Evolutionary conservation across 30 jellyfish, hydroid and myxozoan species (phyloP).

Genomic region (Nemopilema nomurai): DNA sequence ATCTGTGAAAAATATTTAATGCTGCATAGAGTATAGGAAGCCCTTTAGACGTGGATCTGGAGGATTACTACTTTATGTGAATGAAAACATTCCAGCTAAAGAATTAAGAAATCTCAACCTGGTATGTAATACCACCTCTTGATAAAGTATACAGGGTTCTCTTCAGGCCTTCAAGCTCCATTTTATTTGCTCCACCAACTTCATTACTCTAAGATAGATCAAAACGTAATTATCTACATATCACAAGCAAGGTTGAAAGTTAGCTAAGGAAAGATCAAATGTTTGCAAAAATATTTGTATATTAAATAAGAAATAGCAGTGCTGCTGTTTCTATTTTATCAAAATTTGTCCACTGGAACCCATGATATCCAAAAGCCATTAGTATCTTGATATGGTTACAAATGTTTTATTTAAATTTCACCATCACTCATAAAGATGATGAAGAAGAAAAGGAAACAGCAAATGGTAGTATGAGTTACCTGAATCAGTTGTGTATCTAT

Average conservation of each 20-base stretch:
- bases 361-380: background rate
- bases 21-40: background rate
- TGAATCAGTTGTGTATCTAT: background rate
- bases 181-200: slow-evolving; percentile 14
- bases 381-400: background rate
- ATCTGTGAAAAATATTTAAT: background rate
- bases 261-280: background rate
- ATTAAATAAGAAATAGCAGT: background rate
- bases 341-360: background rate
- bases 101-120: background rate
- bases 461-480: background rate
- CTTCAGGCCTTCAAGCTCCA: slow-evolving; percentile 14
- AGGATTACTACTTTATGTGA: background rate
- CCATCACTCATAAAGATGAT: background rate
- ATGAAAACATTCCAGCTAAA: background rate
- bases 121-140: background rate
- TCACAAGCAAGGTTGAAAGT: background rate
- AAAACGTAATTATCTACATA: too few relatives aligned
- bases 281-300: background rate
- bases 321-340: background rate
- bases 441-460: background rate
- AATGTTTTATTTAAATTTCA: background rate
- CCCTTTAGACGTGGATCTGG: background rate
- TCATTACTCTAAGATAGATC: slow-evolving; percentile 6
- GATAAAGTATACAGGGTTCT: background rate